A percentile compares a stretch with the other conserved stretches of the same genome.
Conservation (phyloP, 2,113 vertebrate species). For the Labeo catla region DNA sequence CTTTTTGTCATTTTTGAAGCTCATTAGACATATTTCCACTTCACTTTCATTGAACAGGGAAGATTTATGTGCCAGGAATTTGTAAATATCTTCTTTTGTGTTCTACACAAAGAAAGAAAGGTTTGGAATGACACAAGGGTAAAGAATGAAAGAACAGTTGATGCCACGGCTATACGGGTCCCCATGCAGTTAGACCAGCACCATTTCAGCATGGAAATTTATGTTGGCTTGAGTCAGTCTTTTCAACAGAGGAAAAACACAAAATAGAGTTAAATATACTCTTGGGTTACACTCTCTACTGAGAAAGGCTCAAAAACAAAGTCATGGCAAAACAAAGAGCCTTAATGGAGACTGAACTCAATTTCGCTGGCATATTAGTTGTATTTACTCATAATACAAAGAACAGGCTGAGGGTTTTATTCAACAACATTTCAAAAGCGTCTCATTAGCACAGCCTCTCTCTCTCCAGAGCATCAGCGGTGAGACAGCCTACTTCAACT, state of each 20-base stretch:
- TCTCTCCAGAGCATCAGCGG: not conserved
- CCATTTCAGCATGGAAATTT: not conserved
- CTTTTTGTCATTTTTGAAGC: not conserved
- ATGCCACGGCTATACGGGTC: not conserved
- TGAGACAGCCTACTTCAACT: constrained; percentile 9
- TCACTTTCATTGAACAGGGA: not conserved
- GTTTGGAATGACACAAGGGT: not conserved
- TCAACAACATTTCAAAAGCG: constrained; percentile 31
- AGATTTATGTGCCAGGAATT: not conserved
- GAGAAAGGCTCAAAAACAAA: not conserved
- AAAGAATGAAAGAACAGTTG: not conserved
- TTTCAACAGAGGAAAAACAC: not conserved
- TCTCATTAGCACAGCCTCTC: constrained; percentile 20
- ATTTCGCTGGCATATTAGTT: constrained; percentile 10
- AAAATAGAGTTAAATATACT: not conserved
- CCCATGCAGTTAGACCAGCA: not conserved
- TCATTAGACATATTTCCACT: not conserved
- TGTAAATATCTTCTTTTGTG: too few relatives aligned
- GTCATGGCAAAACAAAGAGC: constrained; percentile 18
- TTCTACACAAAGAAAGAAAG: too few relatives aligned
- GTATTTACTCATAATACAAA: constrained; percentile 15
- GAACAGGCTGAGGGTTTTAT: constrained; percentile 18
- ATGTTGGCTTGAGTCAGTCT: not conserved
- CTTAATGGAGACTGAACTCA: constrained; percentile 5
- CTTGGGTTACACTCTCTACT: not conserved